Evolutionary conservation across 2,113 vertebrate genomes (phyloP), one percentile per base, ranked within the genome.

Genomic region (Felis chaus): DNA sequence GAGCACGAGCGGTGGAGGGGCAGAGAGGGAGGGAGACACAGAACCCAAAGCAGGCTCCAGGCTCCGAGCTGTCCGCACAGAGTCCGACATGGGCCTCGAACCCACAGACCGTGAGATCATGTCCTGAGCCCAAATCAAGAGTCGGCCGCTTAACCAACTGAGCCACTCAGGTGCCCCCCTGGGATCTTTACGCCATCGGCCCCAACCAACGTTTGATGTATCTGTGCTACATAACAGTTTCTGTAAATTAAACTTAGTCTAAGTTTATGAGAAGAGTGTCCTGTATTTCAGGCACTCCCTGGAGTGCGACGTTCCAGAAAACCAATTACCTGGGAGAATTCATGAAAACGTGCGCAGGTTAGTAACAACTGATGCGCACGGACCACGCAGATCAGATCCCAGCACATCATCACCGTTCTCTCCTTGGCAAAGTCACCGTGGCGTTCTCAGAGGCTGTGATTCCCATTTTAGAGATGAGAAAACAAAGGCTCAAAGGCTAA

Each of bases 231-330:
- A 14, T 55, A 91, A 97, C 21, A 73, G 66, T 93, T 94, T 68
- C 97, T 92, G 84, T 96, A 97, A 97, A 98, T 97, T 97, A 97
- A 95, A 98, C 91, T 89, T 97, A 92, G 97, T 96, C 97, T 97
- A 96, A 96, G 94, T 97, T 96, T 94, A 96, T 82, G 96, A 96
- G 95, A 97, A 97, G 88, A 97, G 71, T 45, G 33, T 89, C 97
- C 97, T 96, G 39, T 96, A 95, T 97, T 95, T 97, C 96, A 97
- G 96, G 63, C 53, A 97, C 79, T 97, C 95, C 97, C 84, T 97
- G 96, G 94, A 98, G 96, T 95, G 95, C 94, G 89, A 73, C 96
- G 96, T 96, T 95, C 76, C 91, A 97, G 96, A 96, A 97, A 98
- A 96, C 84, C 97, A 95, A 93, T 97, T 95, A 97, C 81, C 74